Evolutionary conservation across 2,888 invertebrate species (phyloP), one percentile per base, ranked within the genome.

Genomic region (Dryobota labecula): DNA sequence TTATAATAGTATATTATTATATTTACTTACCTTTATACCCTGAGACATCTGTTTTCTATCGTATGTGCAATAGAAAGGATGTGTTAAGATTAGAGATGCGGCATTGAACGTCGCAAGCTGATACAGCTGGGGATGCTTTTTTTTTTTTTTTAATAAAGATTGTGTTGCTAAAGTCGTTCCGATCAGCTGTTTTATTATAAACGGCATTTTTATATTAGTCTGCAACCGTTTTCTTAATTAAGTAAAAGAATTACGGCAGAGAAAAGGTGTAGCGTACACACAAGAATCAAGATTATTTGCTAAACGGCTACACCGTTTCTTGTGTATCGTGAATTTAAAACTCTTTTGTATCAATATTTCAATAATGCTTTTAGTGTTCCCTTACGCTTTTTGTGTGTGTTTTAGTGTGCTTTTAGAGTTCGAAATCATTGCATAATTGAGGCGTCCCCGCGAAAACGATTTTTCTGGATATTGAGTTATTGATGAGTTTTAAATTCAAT

Each of bases 21-120:
- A 73, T 75, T 89, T 90, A 92, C 91, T 91, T 92, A 92, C 91
- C 90, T 92, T 91, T 91, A 90, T 89, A 89, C 90, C 87, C 86
- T 87, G 83, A 78, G 79, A 84, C 93, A 94, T 93, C 94, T 95
- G 94, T 88, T 91, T 91, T 91, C 84, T 80, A 83, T 84, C 87
- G 76, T 76, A 73, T 85, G 33, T 70, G 72, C n/a, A 71, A 67
- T 61, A 68, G 70, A 84, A 83, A 67, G 76, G 74, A 70, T 72
- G n/a, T 53, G 47, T 60, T 47, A 9, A 61, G 67, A 70, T 68
- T 68, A 71, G 33, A 56, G 71, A 64, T 60, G 69, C 30, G 54
- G n/a, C 38, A 57, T 62, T 45, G 18, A 38, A 45, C 27, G 13
- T 54, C 41, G 54, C 71, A 30, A 78, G 75, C 70, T 79, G 70